Percentiles rank a stretch among this genome's conserved stretches.
Evolutionary conservation across 1,140 invertebrate species (phyloP).

Genomic region (Drosophila pectinifera): DNA sequence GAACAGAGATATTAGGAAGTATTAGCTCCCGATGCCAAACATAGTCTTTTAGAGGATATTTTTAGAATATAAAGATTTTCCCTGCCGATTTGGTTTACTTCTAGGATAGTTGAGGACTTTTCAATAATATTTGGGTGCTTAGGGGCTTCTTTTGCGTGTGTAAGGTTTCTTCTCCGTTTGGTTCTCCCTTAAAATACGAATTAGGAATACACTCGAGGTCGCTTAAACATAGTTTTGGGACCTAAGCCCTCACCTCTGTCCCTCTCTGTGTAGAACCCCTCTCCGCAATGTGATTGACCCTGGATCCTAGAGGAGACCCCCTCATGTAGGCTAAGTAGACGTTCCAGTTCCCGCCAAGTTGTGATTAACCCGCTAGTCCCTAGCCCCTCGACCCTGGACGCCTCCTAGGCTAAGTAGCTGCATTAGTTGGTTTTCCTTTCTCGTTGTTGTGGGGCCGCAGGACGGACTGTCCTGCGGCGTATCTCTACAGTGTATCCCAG

Average conservation of each 20-base stretch:
- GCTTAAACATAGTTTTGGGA: slow-evolving; percentile 20
- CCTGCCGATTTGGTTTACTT: background rate
- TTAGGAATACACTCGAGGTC: slow-evolving; percentile 5
- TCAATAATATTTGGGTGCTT: too few relatives aligned
- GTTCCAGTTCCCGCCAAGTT: slow-evolving; percentile 24
- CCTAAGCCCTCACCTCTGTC: background rate
- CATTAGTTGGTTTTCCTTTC: slow-evolving; percentile 42
- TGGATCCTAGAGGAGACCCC: background rate
- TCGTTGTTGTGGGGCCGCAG: slow-evolving; percentile 41
- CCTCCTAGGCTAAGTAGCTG: slow-evolving; percentile 60
- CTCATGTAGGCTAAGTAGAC: slow-evolving; percentile 30
- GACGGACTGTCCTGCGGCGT: slow-evolving; percentile 14
- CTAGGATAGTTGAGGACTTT: background rate
- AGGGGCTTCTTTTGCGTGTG: too few relatives aligned
- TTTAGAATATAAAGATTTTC: too few relatives aligned
- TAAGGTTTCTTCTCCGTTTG: too few relatives aligned
- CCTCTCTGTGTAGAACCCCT: slow-evolving; percentile 32
- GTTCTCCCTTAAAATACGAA: background rate
- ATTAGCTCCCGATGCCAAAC: slow-evolving; percentile 13
- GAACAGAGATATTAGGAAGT: background rate
- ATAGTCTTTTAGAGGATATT: background rate
- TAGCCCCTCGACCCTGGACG: background rate
- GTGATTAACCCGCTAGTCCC: slow-evolving; percentile 19
- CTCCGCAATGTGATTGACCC: slow-evolving; percentile 35
- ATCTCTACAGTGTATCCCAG: slow-evolving; percentile 67